Evolutionary conservation across 2,797 vertebrate species (phyloP), one percentile per base, ranked within the genome.

Genomic region (Pseudochaenichthys georgianus): DNA sequence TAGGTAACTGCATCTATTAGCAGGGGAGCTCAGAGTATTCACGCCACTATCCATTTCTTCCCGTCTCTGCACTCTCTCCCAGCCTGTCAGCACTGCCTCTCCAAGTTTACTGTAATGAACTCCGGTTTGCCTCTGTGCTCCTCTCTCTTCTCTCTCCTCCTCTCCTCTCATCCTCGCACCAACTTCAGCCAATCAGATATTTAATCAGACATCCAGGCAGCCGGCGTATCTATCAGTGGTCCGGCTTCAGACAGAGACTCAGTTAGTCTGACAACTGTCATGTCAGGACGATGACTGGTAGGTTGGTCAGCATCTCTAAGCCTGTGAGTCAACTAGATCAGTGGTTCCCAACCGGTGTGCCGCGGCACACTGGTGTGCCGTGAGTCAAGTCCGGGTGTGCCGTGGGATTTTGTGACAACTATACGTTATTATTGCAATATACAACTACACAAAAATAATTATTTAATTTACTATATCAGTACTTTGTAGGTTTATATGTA

Each of bases 91-190:
- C 57, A 46, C 82, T 83, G 84, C 87, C 84, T 83, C 83, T 86
- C 79, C 82, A 84, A 64, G 77, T 92, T 90, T 85, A 84, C 89
- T 85, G 81, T 91, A 91, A 92, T 90, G 82, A 93, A 91, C 89
- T 87, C 76, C 83, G 80, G 73, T 87, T 90, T 70, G 81, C 84
- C 76, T 88, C 88, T 70, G 54, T 41, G 69, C 78, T 48, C 72
- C 50, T 23, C 70, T 55, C 64, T 60, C 54, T 38, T 28, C 28
- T 28, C 28, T 28, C 28, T 5, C 15, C 38, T 70, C 64, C 41
- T 34, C 42, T 38, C 34, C 52, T 15, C 70, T 61, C 62, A 80
- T 42, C 38, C 8, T 13, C 58, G 70, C 13, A 42, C 34, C 75
- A 79, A 82, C 86, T 85, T 57, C 72, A 69, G 70, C 41, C 75